Base-by-base conservation (phyloP, 2,888 invertebrate genomes). In the Ectemnius lituratus region DNA sequence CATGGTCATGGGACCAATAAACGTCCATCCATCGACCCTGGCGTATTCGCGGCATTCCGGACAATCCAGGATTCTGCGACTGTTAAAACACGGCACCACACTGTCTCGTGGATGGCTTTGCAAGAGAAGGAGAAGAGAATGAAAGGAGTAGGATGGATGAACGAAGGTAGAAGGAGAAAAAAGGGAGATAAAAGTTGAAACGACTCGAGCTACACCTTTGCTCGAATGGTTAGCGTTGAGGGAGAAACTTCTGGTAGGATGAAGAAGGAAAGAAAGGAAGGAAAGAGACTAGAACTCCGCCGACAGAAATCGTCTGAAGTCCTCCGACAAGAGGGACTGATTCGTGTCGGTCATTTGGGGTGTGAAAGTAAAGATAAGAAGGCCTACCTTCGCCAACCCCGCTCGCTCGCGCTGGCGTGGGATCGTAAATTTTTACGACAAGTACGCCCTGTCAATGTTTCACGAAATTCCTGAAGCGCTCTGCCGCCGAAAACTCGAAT, bases 341-440 rank as follows among this genome's bases (percentile, higher is more conserved):
- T 75, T 81, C 81, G 80, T 81, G 83, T 81, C 81, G 81, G 81
- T 81, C 83, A 81, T 83, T 83, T 83, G 67, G 83, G 77, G 81
- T 83, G 83, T 81, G 83, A 83, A 83, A 81, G 79, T 70, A 78
- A 81, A 81, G 83, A 83, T 83, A 83, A 83, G 81, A 63, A 37
- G 37, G 37, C 37, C 37, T 37, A 37, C 37, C 37, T 37, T 37
- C 6, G 8, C 37, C 37, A 37, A 11, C 37, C 37, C 0, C 8
- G 37, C 67, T 23, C 63, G 59, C 63, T 67, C 73, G 71, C 52
- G 56, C 60, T 63, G 59, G 62, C 62, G 46, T 59, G 52, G 72
- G 65, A 71, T 69, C 81, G 80, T 83, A 83, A 83, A 83, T 83
- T 83, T 81, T 83, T 79, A 80, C 80, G 78, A 78, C 83, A 74